Conservation (phyloP, 2,797 vertebrate species). For the Notoglanidium macrostoma region DNA sequence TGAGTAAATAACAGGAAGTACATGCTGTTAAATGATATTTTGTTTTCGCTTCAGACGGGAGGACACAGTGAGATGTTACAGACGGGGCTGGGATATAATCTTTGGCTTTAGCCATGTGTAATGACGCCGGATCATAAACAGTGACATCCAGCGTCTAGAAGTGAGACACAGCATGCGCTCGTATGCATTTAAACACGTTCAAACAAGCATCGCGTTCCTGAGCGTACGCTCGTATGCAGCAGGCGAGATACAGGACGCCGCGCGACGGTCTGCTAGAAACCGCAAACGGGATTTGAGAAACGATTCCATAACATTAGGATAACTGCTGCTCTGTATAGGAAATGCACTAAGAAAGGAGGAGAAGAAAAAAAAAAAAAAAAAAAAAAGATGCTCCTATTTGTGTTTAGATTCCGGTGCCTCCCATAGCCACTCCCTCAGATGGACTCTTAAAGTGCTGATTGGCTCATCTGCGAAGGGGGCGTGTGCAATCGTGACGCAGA, state of each 20-base stretch:
- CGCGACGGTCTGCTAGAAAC: slow-evolving; percentile 41
- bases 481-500: slow-evolving; percentile 61
- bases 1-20: slow-evolving; percentile 59
- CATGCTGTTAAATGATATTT: slow-evolving; percentile 67
- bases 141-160: slow-evolving; percentile 58
- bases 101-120: slow-evolving; percentile 78
- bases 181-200: slow-evolving; percentile 6
- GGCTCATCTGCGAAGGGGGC: slow-evolving; percentile 63
- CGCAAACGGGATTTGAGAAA: neutral
- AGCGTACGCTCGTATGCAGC: slow-evolving; percentile 50
- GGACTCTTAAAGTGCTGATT: slow-evolving; percentile 76
- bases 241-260: neutral
- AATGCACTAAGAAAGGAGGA: neutral
- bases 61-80: slow-evolving; percentile 51
- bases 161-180: slow-evolving; percentile 54
- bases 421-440: slow-evolving; percentile 48
- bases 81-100: slow-evolving; percentile 64
- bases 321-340: neutral
- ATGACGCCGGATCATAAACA: slow-evolving; percentile 58
- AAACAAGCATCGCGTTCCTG: slow-evolving; percentile 64
- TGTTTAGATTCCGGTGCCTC: slow-evolving; percentile 30
- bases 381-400: neutral
- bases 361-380: neutral
- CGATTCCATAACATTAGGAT: neutral
- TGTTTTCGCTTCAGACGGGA: slow-evolving; percentile 41